Base-by-base conservation (phyloP, 2,113 vertebrate species). In the Diphyllodes magnificus region DNA sequence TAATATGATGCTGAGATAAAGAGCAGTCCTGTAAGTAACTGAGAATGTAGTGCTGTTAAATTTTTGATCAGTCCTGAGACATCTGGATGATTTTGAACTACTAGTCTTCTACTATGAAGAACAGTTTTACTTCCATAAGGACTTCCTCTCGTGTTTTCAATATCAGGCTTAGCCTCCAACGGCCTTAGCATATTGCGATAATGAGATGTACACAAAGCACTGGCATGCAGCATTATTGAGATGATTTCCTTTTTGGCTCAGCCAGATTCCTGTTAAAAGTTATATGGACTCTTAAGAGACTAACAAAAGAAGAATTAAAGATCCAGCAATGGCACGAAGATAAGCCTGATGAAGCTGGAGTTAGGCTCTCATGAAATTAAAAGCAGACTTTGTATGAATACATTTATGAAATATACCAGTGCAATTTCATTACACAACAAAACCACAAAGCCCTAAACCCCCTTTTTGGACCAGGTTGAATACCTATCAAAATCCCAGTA, bases 231-330 rank as follows among this genome's bases (percentile, higher is more conserved):
- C 66, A 60, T 53, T 94, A 95, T 14, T 96, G 89, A 87, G 96
- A 97, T 93, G 77, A 96, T 96, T 96, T 97, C 95, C 96, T 96
- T 96, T 97, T 82, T 95, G 96, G 92, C 93, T 97, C 85, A 95
- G 91, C 70, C 82, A 97, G 73, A 96, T 88, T 96, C 93, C 95
- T 97, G 92, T 95, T 97, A 94, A 95, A 97, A 96, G 92, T 93
- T 96, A 93, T 82, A 71, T 30, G 0, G 82, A 92, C 91, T 90
- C 92, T 96, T 95, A 85, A 86, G 95, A 96, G 88, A 92, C 85
- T 83, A 93, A 87, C 82, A 92, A 92, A 89, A 92, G 78, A 94
- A 91, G 92, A 97, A 95, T 77, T 94, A 93, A 95, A 91, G 83
- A 91, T 82, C 69, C 59, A 93, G 79, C 54, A 85, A 91, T 63